Evolutionary conservation across 2,113 vertebrate genomes (phyloP).

Genomic region (Caranx ignobilis): DNA sequence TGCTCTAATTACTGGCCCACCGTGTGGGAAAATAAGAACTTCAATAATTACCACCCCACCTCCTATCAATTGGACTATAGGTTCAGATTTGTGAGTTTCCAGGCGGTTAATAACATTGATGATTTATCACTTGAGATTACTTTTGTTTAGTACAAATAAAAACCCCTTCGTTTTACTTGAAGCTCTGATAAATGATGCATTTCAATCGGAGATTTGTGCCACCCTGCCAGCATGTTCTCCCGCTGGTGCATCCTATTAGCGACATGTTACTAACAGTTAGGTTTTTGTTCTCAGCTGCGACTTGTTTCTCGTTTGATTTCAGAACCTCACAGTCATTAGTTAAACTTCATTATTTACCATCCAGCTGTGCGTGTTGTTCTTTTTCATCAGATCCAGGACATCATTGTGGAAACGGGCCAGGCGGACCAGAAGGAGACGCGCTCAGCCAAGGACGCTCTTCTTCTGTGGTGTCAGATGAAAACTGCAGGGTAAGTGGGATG

Average conservation of each 20-base stretch:
- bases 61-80: constrained; percentile 15
- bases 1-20: constrained; percentile 75
- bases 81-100: constrained; percentile 33
- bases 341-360: constrained; percentile 57
- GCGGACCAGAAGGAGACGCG: constrained; percentile 84
- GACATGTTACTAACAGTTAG: constrained; percentile 7
- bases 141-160: constrained; percentile 32
- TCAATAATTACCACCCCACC: constrained; percentile 33
- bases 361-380: constrained; percentile 49
- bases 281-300: constrained; percentile 9
- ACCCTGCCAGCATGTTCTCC: constrained; percentile 35
- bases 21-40: constrained; percentile 69
- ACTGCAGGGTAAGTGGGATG: constrained; percentile 81
- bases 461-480: constrained; percentile 89
- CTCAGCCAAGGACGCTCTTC: constrained; percentile 86
- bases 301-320: constrained; percentile 30
- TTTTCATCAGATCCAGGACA: constrained; percentile 85
- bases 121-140: constrained; percentile 3
- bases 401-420: constrained; percentile 84
- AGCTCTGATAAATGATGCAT: constrained; percentile 34
- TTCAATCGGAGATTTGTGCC: constrained; percentile 32
- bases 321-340: constrained; percentile 45
- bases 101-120: constrained; percentile 17
- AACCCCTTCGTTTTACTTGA: not conserved
- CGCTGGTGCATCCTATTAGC: constrained; percentile 8